phyloP scores from a whole-genome alignment of 2,888 invertebrate species.

The Eledone cirrhosa region DNA sequence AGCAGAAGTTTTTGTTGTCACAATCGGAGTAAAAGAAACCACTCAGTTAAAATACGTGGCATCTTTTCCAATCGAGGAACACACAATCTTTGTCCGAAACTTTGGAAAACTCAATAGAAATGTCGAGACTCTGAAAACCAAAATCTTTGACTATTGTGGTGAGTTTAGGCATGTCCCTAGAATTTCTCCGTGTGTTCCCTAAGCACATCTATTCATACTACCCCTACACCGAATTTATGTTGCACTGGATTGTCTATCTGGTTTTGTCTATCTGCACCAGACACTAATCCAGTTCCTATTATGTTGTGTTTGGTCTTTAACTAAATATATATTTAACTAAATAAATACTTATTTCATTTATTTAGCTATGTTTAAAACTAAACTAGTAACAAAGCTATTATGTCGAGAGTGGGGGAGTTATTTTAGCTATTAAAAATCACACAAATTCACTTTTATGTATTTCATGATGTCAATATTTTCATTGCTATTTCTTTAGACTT shows the following conservation, averaged over 20 bases:
- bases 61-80: constrained; percentile 39
- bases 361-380: too few relatives aligned
- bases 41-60: constrained; percentile 48
- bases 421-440: too few relatives aligned
- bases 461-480: too few relatives aligned
- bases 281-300: neutral
- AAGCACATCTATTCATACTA: constrained; percentile 9
- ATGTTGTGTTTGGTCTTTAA: too few relatives aligned
- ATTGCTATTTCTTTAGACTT: too few relatives aligned
- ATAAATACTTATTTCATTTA: too few relatives aligned
- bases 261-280: neutral
- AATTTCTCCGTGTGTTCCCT: neutral
- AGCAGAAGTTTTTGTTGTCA: constrained; percentile 44
- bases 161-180: constrained; percentile 23
- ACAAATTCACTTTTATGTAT: too few relatives aligned
- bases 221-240: constrained; percentile 10
- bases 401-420: too few relatives aligned
- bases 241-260: constrained; percentile 7
- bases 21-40: constrained; percentile 44
- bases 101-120: constrained; percentile 40
- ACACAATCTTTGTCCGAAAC: constrained; percentile 40
- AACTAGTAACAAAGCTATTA: too few relatives aligned
- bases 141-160: constrained; percentile 19
- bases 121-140: constrained; percentile 11
- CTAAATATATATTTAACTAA: too few relatives aligned